Base-by-base conservation (phyloP, 2,113 vertebrate genomes). In the Psilopogon haemacephalus region DNA sequence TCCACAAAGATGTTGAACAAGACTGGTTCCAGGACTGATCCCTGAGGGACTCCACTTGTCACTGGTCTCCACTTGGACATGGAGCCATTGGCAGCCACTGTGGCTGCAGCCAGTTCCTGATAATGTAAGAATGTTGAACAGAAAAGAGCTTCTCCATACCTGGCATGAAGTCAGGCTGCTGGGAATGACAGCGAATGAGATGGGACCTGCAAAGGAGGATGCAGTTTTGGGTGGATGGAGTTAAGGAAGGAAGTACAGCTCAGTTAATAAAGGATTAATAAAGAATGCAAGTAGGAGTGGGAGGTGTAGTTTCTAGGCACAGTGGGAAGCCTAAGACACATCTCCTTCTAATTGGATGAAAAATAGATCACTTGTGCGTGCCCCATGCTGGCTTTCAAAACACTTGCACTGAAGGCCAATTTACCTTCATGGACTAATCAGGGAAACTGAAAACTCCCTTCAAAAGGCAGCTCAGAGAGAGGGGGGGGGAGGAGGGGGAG, bases 321-420 rank as follows among this genome's bases (percentile, higher is more conserved):
- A 78, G 69, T 48, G 21, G 84, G 93, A 95, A 80, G 37, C 32
- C 77, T 93, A 55, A 86, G 38, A 60, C 52, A 78, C 46, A 82
- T 86, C 73, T 84, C 86, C 50, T 73, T 95, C 91, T 96, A 86
- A 95, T 71, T 91, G 92, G 38, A 73, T 96, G 90, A 95, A 93
- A 95, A 94, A 92, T 89, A 83, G 82, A 91, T 95, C 69, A 76
- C 72, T 95, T 3, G 0, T 94, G 69, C 52, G 68, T 78, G 33
- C 32, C 65, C 18, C 93, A 64, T 84, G 84, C 88, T 95, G 94
- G 7, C 82, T 92, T 94, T 84, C 55, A 88, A 89, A 92, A 89
- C n/a, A 60, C 78, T 96, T 88, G 23, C 44, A 40, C 58, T 74
- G 59, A 86, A 91, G 73, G 26, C 23, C 11, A 88, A 91, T 95